phyloP scores from a whole-genome alignment of 2,113 vertebrate species.

The Mobula hypostoma region DNA sequence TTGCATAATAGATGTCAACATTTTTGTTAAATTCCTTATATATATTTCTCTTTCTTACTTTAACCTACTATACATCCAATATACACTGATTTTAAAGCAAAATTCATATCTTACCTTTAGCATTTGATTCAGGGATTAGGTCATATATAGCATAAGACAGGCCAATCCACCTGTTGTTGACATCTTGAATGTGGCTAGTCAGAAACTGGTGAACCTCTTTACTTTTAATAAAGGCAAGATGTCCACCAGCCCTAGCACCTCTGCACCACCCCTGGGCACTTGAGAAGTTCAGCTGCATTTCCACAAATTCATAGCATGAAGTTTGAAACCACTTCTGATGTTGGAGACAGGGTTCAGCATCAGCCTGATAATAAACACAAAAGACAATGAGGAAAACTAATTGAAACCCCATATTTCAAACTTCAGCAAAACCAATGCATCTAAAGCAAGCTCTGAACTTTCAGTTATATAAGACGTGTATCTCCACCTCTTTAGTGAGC shows the following conservation, averaged over 20 bases:
- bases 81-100: neutral
- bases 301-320: slow-evolving; percentile 19
- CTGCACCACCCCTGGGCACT: slow-evolving; percentile 23
- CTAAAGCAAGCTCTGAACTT: neutral
- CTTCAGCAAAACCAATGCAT: neutral
- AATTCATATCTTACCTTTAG: neutral
- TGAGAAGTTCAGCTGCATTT: neutral
- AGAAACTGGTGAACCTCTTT: neutral
- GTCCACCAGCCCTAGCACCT: neutral
- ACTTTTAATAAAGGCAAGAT: neutral
- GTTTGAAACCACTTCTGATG: neutral
- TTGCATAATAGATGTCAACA: neutral
- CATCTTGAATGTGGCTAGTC: neutral
- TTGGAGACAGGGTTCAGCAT: neutral
- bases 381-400: neutral
- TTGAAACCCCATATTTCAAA: neutral
- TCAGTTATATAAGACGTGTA: neutral
- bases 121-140: neutral
- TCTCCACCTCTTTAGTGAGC: neutral
- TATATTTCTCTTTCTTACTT: neutral
- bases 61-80: neutral
- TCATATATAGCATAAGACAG: neutral
- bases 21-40: neutral
- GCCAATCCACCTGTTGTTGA: neutral
- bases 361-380: neutral